Base-by-base conservation (phyloP, 1,140 invertebrate genomes). In the Bombus superbus region DNA sequence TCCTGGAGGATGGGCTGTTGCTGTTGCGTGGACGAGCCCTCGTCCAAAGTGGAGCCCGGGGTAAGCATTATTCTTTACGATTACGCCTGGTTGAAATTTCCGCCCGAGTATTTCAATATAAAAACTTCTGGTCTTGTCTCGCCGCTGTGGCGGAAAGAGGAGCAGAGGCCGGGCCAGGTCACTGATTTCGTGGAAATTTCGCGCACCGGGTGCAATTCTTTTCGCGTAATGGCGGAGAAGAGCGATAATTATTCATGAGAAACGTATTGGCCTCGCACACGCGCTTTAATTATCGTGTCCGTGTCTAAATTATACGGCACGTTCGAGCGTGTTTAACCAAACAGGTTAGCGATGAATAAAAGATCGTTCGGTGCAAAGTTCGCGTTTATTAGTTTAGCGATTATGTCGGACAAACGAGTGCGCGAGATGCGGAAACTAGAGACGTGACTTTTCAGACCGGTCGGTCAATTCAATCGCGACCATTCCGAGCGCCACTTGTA, bases 1-100 rank as follows among this genome's bases (percentile, higher is more conserved):
- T 72, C 66, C 35, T 71, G 77, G 11, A 89, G 76, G 28, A 94
- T 94, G 93, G 91, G 89, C 53, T 94, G 93, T 62, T 94, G 93
- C 74, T 92, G 92, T 40, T 94, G 92, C 79, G 77, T 86, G 59
- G 92, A 94, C 75, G 93, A 94, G 68, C 64, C 84, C 5, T 88
- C 90, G 40, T 86, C 91, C 25, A 93, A 92, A 85, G 92, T 93
- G 72, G 91, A 91, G 64, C 93, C 92, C 18, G 83, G 74, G 88
- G 93, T 94, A 91, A 93, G 76, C 40, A 44, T 81, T 69, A 66
- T 75, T 81, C 47, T 85, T 81, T 74, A 81, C 47, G 42, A 85
- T 81, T 85, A 35, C 40, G 32, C 18, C 18, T 15, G 11, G 40
- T 53, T 40, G 32, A 71, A 69, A 78, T 71, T 47, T 47, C 40